Evolutionary conservation across 2,797 vertebrate genomes (phyloP).

Genomic region (Anisognathus igniventris): DNA sequence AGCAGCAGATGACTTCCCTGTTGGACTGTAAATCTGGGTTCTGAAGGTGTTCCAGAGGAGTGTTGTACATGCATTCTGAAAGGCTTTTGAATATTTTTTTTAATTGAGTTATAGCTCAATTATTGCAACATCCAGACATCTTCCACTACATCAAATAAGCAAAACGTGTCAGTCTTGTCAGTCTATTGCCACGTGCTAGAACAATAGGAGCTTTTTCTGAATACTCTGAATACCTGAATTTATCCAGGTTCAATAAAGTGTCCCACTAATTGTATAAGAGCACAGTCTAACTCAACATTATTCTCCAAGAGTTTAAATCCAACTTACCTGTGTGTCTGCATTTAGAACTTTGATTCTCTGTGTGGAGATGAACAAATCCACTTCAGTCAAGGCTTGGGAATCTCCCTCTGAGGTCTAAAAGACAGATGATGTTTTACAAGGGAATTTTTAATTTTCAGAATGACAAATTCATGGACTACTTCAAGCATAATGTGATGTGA

Average conservation of each 20-base stretch:
- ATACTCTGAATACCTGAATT: background rate
- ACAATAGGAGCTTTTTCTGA: background rate
- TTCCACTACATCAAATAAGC: background rate
- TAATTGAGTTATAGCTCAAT: background rate
- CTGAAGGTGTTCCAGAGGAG: background rate
- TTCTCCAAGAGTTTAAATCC: background rate
- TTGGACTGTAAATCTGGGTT: background rate
- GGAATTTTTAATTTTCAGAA: background rate
- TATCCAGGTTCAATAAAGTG: background rate
- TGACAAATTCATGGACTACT: background rate
- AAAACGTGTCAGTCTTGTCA: background rate
- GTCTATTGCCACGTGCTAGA: background rate
- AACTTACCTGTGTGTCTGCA: slow-evolving; percentile 92
- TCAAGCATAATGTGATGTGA: background rate
- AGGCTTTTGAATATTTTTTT: background rate
- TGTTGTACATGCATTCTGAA: background rate
- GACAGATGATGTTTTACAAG: background rate
- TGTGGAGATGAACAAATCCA: slow-evolving; percentile 98
- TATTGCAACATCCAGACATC: background rate
- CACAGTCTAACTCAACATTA: background rate
- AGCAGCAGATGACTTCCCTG: background rate
- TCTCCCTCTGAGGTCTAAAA: slow-evolving; percentile 90
- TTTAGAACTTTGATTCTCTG: slow-evolving; percentile 99
- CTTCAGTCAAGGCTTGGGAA: slow-evolving; percentile 90
- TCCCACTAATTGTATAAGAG: background rate